A percentile compares a stretch with the other conserved stretches of the same genome.
phyloP scores from a whole-genome alignment of 2,113 vertebrate species.

The Clarias gariepinus region DNA sequence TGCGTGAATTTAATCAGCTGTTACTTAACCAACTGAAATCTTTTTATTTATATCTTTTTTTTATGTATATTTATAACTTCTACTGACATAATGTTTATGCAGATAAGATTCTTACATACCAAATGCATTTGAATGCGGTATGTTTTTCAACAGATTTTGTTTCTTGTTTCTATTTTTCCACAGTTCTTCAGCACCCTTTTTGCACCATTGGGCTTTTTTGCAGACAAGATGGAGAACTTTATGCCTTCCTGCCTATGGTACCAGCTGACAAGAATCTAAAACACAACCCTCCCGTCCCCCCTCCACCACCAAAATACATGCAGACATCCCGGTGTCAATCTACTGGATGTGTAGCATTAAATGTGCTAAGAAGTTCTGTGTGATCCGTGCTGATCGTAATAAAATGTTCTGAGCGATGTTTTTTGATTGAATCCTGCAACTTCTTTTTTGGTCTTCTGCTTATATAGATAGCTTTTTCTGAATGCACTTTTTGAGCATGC shows the following conservation, averaged over 20 bases:
- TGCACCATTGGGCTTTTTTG: conserved; percentile 77
- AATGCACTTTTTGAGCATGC: not conserved
- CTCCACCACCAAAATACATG: conserved; percentile 32
- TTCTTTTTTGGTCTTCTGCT: not conserved
- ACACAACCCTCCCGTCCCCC: conserved; percentile 6
- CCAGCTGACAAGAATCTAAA: conserved; percentile 75
- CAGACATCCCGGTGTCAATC: conserved; percentile 40
- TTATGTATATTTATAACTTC: not conserved
- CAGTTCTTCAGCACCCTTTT: conserved; percentile 85
- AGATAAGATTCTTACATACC: not conserved
- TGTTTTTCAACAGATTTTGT: not conserved
- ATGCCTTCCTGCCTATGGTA: conserved; percentile 80
- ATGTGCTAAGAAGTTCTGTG: conserved; percentile 44
- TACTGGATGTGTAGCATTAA: conserved; percentile 50
- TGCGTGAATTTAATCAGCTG: not conserved
- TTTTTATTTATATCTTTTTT: not conserved
- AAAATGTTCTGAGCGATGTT: conserved; percentile 74
- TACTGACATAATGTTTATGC: not conserved
- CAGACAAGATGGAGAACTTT: conserved; percentile 81
- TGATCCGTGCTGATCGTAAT: conserved; percentile 59
- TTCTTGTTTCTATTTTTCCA: conserved; percentile 33
- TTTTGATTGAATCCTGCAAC: conserved; percentile 28
- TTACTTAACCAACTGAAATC: not conserved
- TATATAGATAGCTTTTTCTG: not conserved
- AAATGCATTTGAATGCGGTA: not conserved